phyloP scores from a whole-genome alignment of 2,888 invertebrate genomes.

The Andrena bicolor region DNA sequence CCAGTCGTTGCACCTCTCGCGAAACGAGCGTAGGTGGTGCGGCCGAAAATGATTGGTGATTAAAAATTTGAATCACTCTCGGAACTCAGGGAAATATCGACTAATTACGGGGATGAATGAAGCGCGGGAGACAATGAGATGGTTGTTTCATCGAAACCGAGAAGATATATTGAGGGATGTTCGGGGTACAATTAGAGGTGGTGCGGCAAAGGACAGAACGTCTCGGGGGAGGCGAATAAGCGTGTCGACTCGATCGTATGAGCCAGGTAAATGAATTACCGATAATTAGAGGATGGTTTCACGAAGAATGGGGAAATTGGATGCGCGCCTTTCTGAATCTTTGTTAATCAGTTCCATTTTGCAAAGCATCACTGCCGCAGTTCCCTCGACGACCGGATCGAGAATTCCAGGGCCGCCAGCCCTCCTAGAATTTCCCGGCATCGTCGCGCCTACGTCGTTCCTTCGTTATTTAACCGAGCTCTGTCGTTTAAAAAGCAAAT shows the following conservation, averaged over 20 bases:
- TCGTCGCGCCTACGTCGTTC: not conserved
- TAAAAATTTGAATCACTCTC: not conserved
- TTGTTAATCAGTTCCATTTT: constrained; percentile 82
- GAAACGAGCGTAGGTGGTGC: not conserved
- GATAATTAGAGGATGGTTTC: constrained; percentile 63
- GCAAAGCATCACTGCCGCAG: constrained; percentile 74
- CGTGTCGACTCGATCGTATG: constrained; percentile 60
- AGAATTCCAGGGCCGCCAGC: constrained; percentile 71
- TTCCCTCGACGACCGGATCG: constrained; percentile 72
- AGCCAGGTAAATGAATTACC: constrained; percentile 62
- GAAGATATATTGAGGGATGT: constrained; percentile 21
- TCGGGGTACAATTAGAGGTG: constrained; percentile 40
- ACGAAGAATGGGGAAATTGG: constrained; percentile 70
- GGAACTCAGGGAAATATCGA: not conserved
- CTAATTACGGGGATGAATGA: constrained; percentile 2
- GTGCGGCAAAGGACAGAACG: constrained; percentile 31
- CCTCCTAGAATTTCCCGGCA: constrained; percentile 41
- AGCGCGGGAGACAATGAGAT: not conserved
- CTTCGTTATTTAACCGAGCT: not conserved
- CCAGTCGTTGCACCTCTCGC: not conserved
- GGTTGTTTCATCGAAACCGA: constrained; percentile 16
- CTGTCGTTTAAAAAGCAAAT: not conserved
- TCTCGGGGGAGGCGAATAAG: constrained; percentile 53
- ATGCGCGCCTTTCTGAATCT: constrained; percentile 77
- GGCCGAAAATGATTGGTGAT: not conserved